These are phyloP conservation scores for Salvelinus sp. DNA, from an alignment of 2,113 vertebrate genomes.

Conservation along the genomic window DNA sequence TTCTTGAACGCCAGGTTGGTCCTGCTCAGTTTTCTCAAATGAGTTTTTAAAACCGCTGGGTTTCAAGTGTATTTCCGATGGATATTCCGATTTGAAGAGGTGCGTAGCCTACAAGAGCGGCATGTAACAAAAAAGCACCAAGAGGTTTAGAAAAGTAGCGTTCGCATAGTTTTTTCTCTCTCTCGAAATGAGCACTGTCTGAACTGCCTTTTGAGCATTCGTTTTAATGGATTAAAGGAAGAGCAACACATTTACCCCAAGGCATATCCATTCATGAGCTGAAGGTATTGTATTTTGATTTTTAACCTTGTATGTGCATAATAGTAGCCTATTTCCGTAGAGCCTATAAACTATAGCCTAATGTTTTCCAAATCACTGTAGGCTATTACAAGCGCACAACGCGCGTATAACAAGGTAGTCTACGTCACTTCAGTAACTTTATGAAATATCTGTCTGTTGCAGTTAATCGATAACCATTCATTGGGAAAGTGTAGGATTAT, in stretches of 20 bases:
- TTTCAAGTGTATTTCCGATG: constrained; percentile 72
- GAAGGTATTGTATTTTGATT: constrained; percentile 82
- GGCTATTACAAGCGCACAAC: constrained; percentile 58
- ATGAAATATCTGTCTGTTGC: neutral
- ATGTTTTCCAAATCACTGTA: constrained; percentile 25
- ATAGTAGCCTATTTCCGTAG: constrained; percentile 29
- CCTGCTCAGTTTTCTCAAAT: constrained; percentile 50
- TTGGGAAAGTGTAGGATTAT: neutral
- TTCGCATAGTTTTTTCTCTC: constrained; percentile 59
- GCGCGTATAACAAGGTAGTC: constrained; percentile 8
- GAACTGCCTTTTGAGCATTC: constrained; percentile 45
- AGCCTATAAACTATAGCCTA: constrained; percentile 21
- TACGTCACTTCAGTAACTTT: constrained; percentile 30
- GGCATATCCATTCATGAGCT: constrained; percentile 83
- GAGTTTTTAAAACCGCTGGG: constrained; percentile 52
- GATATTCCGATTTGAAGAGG: constrained; percentile 76
- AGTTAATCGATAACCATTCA: neutral
- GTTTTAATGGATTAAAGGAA: constrained; percentile 89
- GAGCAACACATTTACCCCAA: constrained; percentile 68
- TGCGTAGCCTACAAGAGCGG: constrained; percentile 63
- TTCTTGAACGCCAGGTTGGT: constrained; percentile 53
- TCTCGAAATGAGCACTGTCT: constrained; percentile 35
- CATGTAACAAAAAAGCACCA: constrained; percentile 57
- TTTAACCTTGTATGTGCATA: constrained; percentile 55
- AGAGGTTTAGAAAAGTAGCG: constrained; percentile 66